Evolutionary conservation across 2,113 vertebrate species (phyloP), one percentile per base, ranked within the genome.

Genomic region (Leucopsar rothschildi): DNA sequence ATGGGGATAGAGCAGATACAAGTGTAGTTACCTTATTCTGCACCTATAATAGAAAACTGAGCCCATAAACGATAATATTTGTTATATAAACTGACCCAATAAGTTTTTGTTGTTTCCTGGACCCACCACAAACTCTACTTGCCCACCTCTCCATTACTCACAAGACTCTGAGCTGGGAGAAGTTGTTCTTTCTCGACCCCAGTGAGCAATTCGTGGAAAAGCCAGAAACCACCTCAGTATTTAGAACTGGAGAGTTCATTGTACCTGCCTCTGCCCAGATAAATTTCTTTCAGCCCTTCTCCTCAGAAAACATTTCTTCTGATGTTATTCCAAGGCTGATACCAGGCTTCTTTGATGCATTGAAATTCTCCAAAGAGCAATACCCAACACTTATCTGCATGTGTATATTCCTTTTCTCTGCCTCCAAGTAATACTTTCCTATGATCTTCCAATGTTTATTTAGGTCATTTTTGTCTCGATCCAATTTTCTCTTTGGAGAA

Each of bases 391-490:
- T 86, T 94, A 88, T 85, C 86, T 96, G 45, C 66, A 72, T 80
- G 49, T 77, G 59, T 88, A 59, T 95, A 60, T 91, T 94, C 71
- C 37, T 90, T 60, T 82, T 69, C 71, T 92, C 68, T 93, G 79
- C 66, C 86, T 88, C 69, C 76, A 87, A 96, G 78, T 84, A 94
- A 69, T 57, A 40, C 28, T 47, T 90, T 82, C 68, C 68, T 91
- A 63, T 89, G 92, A 84, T 92, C 82, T 90, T 91, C 40, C 53
- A 57, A 28, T 82, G 66, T 88, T 96, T 89, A 89, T 93, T 85
- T 95, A 90, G 84, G 82, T 90, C 82, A 91, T 82, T 97, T 96
- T 93, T 94, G 73, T 93, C 66, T 96, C 3, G 0, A 91, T 95
- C 60, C 40, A 53, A 16, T 72, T 96, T 93, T 87, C 56, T 78